Percentiles rank a stretch among this genome's conserved stretches.
phyloP scores from a whole-genome alignment of 2,113 vertebrate genomes.

The Suncus etruscus region DNA sequence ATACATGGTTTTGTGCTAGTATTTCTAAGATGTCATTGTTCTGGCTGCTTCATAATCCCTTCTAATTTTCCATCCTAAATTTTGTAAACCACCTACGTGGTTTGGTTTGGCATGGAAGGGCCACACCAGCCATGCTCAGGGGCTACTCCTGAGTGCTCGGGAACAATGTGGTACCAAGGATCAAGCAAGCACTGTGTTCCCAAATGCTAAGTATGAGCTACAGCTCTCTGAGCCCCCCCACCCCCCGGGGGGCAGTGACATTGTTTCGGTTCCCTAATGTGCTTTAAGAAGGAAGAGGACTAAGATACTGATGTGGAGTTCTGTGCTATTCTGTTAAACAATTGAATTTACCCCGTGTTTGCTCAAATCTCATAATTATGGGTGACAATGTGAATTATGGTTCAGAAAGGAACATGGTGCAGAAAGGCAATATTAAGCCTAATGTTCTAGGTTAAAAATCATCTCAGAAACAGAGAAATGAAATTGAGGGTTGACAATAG shows the following conservation, averaged over 20 bases:
- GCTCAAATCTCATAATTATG: slow-evolving; percentile 13
- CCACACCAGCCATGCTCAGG: too few species aligned
- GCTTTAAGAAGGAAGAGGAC: slow-evolving; percentile 35
- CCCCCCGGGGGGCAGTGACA: background rate
- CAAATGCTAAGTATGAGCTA: too few species aligned
- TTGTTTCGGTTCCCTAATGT: slow-evolving; percentile 41
- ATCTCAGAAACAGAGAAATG: slow-evolving; percentile 2
- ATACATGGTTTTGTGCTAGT: slow-evolving; percentile 1
- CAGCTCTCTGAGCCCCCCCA: too few species aligned
- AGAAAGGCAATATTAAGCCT: background rate
- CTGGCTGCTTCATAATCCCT: background rate
- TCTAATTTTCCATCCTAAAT: background rate
- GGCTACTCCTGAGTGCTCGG: too few species aligned
- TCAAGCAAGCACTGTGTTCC: too few species aligned
- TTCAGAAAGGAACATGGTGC: background rate
- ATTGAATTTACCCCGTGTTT: slow-evolving; percentile 26
- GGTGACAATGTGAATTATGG: background rate
- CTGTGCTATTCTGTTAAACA: background rate
- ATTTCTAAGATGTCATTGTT: background rate
- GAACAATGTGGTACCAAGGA: too few species aligned
- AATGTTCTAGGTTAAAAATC: slow-evolving; percentile 21
- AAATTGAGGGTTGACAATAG: background rate
- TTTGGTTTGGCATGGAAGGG: too few species aligned
- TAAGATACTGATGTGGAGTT: background rate
- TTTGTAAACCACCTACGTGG: too few species aligned